Percentiles rank a stretch among this genome's conserved stretches.
Conservation (phyloP, 2,113 vertebrate species). For the Sylvia atricapilla region DNA sequence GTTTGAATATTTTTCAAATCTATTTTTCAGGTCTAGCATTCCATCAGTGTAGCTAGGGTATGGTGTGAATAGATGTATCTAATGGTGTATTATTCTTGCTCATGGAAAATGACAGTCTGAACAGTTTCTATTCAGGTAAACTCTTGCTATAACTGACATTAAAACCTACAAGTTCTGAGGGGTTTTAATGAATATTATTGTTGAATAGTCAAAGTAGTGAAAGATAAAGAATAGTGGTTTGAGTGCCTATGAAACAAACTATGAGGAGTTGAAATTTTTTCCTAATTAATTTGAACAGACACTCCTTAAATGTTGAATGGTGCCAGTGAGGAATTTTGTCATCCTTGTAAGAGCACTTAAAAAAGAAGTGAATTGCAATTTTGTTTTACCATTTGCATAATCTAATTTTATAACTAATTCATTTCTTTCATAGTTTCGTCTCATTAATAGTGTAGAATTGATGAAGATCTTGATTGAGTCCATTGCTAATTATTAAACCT, state of each 20-base stretch:
- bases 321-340: not conserved
- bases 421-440: not conserved
- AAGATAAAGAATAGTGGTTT: not conserved
- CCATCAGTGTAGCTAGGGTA: not conserved
- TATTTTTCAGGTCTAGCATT: not conserved
- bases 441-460: not conserved
- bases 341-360: not conserved
- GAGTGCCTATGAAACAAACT: not conserved
- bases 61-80: not conserved
- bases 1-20: not conserved
- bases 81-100: not conserved
- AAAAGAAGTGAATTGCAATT: not conserved
- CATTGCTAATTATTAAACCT: not conserved
- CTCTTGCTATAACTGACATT: not conserved
- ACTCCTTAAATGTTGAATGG: not conserved
- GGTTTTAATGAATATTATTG: not conserved
- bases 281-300: not conserved
- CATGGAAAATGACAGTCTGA: not conserved
- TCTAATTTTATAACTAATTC: not conserved
- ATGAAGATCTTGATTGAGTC: not conserved
- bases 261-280: not conserved
- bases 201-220: not conserved
- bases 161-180: not conserved
- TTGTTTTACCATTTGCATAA: not conserved
- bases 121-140: not conserved